A percentile compares a stretch with the other conserved stretches of the same genome.
phyloP scores from a whole-genome alignment of 1,140 invertebrate genomes.

The Drosophila kikkawai region DNA sequence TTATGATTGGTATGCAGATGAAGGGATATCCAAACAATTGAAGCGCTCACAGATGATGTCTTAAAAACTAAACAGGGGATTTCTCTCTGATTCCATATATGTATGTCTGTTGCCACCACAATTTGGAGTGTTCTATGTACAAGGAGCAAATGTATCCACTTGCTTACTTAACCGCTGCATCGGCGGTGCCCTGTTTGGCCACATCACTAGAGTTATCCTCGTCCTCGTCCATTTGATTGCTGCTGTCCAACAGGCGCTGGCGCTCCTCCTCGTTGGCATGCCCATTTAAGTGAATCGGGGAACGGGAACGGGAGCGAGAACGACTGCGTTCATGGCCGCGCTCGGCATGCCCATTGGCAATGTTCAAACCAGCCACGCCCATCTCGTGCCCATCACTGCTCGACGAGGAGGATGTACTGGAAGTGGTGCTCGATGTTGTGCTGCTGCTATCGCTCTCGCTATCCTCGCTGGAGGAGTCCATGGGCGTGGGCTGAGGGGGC shows the following conservation, averaged over 20 bases:
- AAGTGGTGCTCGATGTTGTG: conserved; percentile 74
- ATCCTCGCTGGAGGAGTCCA: conserved; percentile 83
- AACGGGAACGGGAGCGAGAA: conserved; percentile 49
- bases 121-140: conserved; percentile 60
- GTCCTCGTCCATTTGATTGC: conserved; percentile 68
- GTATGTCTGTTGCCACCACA: conserved; percentile 41
- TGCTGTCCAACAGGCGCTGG: conserved; percentile 43
- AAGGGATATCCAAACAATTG: conserved; percentile 1
- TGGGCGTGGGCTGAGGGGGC: conserved; percentile 63
- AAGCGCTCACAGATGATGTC: conserved; percentile 25
- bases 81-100: conserved; percentile 9
- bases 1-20: background rate
- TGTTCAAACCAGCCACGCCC: conserved; percentile 67
- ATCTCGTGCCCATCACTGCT: conserved; percentile 72
- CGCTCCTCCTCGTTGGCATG: conserved; percentile 71
- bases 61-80: conserved; percentile 47
- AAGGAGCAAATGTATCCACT: conserved; percentile 1
- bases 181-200: conserved; percentile 25
- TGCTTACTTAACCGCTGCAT: conserved; percentile 42
- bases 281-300: conserved; percentile 53
- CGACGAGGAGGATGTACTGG: conserved; percentile 63
- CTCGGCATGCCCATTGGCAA: conserved; percentile 72
- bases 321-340: conserved; percentile 43
- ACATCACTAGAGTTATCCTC: conserved; percentile 69
- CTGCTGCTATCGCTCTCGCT: conserved; percentile 84